Evolutionary conservation across 2,888 invertebrate genomes (phyloP).

Genomic region (Drosophila meridionalis): DNA sequence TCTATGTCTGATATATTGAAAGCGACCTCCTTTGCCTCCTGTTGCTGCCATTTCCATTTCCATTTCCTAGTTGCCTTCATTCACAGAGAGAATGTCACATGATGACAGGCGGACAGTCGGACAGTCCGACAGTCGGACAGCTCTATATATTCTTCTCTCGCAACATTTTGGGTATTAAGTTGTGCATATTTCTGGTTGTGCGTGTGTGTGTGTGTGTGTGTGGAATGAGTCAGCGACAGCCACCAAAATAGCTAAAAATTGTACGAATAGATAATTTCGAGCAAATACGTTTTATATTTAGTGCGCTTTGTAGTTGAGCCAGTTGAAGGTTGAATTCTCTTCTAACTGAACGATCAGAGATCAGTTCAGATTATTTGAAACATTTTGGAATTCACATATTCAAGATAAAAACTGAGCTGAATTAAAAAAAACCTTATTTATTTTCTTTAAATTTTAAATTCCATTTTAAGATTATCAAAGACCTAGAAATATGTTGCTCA

Average conservation of each 20-base stretch:
- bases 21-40: conserved; percentile 54
- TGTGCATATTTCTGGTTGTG: conserved; percentile 41
- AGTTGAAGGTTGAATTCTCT: conserved; percentile 56
- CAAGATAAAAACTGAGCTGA: no score
- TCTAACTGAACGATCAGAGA: conserved; percentile 5
- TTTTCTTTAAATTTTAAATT: not conserved
- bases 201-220: conserved; percentile 37
- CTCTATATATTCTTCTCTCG: conserved; percentile 30
- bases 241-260: conserved; percentile 59
- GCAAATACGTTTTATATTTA: conserved; percentile 53
- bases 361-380: not conserved
- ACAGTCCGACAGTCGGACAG: conserved; percentile 45
- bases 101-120: conserved; percentile 58
- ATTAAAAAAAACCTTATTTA: not conserved
- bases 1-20: conserved; percentile 24
- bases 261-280: conserved; percentile 53
- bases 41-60: conserved; percentile 38
- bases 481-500: not conserved
- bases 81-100: conserved; percentile 68
- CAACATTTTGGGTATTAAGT: conserved; percentile 50
- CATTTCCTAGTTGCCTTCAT: conserved; percentile 65
- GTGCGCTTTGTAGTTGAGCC: conserved; percentile 48
- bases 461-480: not conserved
- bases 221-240: conserved; percentile 54
- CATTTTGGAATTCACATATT: conserved; percentile 8